phyloP scores from a whole-genome alignment of 2,113 vertebrate genomes.

The Pagrus major region DNA sequence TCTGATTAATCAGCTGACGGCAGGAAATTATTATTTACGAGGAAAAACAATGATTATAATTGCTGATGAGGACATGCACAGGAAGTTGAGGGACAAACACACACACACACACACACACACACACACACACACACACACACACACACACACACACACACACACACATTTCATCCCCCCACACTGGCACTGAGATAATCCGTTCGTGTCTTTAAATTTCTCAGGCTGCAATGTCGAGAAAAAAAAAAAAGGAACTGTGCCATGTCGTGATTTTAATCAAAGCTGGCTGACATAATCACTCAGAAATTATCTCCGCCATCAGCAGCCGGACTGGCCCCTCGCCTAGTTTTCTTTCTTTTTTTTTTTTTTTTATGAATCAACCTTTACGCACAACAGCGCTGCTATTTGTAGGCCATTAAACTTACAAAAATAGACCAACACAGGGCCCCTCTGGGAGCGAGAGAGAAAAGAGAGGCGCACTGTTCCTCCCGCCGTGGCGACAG shows the following conservation, averaged over 20 bases:
- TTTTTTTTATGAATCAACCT: slow-evolving; percentile 61
- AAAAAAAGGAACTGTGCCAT: slow-evolving; percentile 48
- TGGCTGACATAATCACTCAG: slow-evolving; percentile 71
- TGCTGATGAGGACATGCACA: slow-evolving; percentile 34
- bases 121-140: slow-evolving; percentile 36
- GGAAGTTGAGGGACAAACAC: slow-evolving; percentile 21
- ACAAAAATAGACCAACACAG: slow-evolving; percentile 20
- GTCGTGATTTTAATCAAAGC: slow-evolving; percentile 78
- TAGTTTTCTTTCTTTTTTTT: too few species aligned
- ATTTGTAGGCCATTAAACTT: slow-evolving; percentile 25
- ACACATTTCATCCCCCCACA: slow-evolving; percentile 63
- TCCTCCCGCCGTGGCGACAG: slow-evolving; percentile 32
- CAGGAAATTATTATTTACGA: slow-evolving; percentile 62
- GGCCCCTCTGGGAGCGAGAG: neutral
- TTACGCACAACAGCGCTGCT: slow-evolving; percentile 32
- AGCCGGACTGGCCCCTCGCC: slow-evolving; percentile 32
- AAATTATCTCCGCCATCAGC: slow-evolving; percentile 65
- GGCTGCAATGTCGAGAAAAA: slow-evolving; percentile 26
- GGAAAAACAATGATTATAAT: slow-evolving; percentile 46
- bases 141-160: slow-evolving; percentile 29
- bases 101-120: slow-evolving; percentile 56
- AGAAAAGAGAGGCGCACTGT: neutral
- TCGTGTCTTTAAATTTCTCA: slow-evolving; percentile 62
- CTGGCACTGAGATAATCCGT: slow-evolving; percentile 67
- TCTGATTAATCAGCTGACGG: slow-evolving; percentile 49